Conservation (phyloP, 2,888 invertebrate genomes). For the Ashinkailepas kermadecensis region DNA sequence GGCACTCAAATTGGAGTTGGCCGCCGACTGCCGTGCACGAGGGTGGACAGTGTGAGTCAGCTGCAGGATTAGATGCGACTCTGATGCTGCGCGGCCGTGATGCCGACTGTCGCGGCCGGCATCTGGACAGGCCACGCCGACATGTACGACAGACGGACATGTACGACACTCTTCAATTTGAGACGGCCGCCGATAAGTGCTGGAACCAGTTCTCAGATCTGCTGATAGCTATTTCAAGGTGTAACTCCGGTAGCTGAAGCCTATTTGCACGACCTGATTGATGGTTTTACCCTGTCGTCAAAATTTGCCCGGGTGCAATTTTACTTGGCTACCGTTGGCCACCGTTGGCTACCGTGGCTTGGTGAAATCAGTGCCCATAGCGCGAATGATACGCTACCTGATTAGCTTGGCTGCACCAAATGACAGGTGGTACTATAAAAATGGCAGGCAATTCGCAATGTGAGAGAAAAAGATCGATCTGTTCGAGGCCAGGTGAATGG, state of each 20-base stretch:
- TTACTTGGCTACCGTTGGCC: background rate
- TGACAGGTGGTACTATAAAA: background rate
- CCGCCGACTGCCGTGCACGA: background rate
- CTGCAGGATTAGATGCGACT: background rate
- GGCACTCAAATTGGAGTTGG: background rate
- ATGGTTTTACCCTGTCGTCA: slow-evolving; percentile 12
- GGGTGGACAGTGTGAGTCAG: background rate
- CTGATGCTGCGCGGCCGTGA: background rate
- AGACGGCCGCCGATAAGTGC: background rate
- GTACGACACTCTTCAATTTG: background rate
- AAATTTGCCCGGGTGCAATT: slow-evolving; percentile 1
- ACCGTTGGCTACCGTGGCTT: background rate
- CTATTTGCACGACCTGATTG: slow-evolving; percentile 11
- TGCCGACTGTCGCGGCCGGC: too few relatives aligned
- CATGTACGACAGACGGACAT: background rate
- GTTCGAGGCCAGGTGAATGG: background rate
- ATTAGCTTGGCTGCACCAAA: background rate
- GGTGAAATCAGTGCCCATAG: background rate
- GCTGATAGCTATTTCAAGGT: slow-evolving; percentile 11
- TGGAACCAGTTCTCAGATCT: slow-evolving; percentile 9
- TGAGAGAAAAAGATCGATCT: background rate
- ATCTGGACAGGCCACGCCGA: too few relatives aligned
- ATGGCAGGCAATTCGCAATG: background rate
- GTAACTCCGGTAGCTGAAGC: slow-evolving; percentile 16
- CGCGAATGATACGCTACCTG: background rate